Evolutionary conservation across 2,797 vertebrate genomes (phyloP), one percentile per base, ranked within the genome.

Genomic region (Poeciliopsis turneri): DNA sequence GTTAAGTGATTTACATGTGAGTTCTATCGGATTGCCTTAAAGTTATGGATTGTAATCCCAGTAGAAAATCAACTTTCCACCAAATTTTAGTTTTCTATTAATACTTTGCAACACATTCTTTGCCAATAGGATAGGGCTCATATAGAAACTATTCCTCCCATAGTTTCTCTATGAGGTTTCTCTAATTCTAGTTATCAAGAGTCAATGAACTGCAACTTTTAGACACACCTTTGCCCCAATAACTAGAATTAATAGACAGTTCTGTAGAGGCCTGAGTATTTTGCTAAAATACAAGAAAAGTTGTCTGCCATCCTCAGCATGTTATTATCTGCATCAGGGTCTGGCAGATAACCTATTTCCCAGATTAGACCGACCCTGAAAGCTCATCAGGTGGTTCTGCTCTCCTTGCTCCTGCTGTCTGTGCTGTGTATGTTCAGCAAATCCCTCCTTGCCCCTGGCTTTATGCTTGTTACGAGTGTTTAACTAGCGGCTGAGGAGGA

Each of bases 341-440:
- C 39, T 69, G 66, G 39, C 25, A 12, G 39, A 25, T 69, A 25
- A 69, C 66, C 66, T 25, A 46, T 70, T 45, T 46, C 41, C 41
- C 25, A 70, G 41, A 70, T 70, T 70, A 70, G 41, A 28, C 41
- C 41, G 13, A 70, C 41, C n/a, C 41, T 70, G 68, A 70, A 70
- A 18, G 41, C 6, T 70, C 25, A 70, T 70, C 41, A 28, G 41
- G 41, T 46, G 68, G 68, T n/a, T 70, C 41, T 70, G 41, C 41
- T n/a, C 41, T 70, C 43, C 41, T 13, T 70, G 68, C 12, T 46
- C 41, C 41, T 45, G 23, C 10, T 41, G 36, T n/a, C 23, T 43
- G 45, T 69, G 30, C 33, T 68, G 20, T 41, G 23, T 45, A 45
- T 16, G 68, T 70, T 70, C 41, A 70, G 41, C 25, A 70, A 70